Evolutionary conservation across 1,140 invertebrate genomes (phyloP).

Genomic region (Lasioglossum albipes): DNA sequence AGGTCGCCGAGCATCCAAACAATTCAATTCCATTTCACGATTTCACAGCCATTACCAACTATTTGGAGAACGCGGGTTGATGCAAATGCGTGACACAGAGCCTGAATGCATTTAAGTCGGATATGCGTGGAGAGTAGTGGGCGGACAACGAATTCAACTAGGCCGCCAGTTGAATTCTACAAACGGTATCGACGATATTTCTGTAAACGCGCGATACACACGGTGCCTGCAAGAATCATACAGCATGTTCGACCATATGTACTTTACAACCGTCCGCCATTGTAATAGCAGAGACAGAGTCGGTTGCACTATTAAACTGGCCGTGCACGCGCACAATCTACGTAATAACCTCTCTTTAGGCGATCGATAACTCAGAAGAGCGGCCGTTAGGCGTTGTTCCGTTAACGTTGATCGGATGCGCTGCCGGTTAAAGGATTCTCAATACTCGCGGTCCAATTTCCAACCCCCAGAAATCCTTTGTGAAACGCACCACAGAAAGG

Average conservation of each 20-base stretch:
- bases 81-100: too few relatives aligned
- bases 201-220: not conserved
- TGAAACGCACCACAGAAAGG: conserved; percentile 27
- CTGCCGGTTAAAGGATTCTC: conserved; percentile 44
- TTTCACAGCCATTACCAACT: too few relatives aligned
- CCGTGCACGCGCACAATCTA: conserved; percentile 32
- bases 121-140: not conserved
- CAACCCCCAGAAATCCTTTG: conserved; percentile 27
- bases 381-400: conserved; percentile 29
- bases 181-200: not conserved
- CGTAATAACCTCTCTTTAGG: conserved; percentile 50
- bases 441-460: not conserved
- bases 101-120: not conserved
- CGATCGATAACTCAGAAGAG: conserved; percentile 10
- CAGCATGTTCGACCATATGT: not conserved
- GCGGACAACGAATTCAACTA: not conserved
- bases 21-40: too few relatives aligned
- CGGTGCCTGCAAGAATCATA: not conserved
- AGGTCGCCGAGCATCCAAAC: too few relatives aligned
- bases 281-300: conserved; percentile 30
- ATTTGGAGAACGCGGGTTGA: too few relatives aligned
- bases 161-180: not conserved
- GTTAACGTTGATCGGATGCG: conserved; percentile 50
- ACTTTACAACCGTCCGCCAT: conserved; percentile 44
- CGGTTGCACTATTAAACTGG: conserved; percentile 2